Evolutionary conservation across 2,113 vertebrate genomes (phyloP), one percentile per base, ranked within the genome.

Genomic region (Nothobranchius furzeri): DNA sequence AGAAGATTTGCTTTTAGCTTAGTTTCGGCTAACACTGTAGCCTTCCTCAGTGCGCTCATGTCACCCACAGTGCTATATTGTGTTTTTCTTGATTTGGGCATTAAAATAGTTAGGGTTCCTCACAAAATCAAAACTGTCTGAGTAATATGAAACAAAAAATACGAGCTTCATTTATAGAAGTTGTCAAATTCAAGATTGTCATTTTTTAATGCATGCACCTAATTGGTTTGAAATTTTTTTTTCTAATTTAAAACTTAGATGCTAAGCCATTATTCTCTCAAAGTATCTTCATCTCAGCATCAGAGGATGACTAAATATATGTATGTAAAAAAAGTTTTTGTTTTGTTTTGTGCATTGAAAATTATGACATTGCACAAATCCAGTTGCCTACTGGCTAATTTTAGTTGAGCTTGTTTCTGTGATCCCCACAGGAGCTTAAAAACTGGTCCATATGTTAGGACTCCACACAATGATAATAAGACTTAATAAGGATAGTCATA

Each of bases 341-440:
- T 59, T 69, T 81, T 74, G 77, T 77, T 73, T 76, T 65, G 81
- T 77, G 73, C 49, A 77, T 70, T 78, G 66, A 79, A 76, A 81
- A 67, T 64, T 73, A 65, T 66, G 77, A 72, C 70, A 62, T 55
- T 58, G 70, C 62, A 67, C 59, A 71, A 87, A 76, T 84, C 76
- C 78, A 54, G 57, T 25, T 40, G 37, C 37, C 37, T 8, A 65
- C 56, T 54, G 71, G 66, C 84, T 64, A 73, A 52, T 78, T 60
- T 60, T 65, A 45, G 63, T 69, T 58, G 48, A 68, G 67, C 48
- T 50, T 52, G 35, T 72, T 52, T 52, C 49, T 73, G 46, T 54
- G 76, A 75, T 85, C 76, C 76, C 67, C 60, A 51, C 57, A 60
- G 74, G 68, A 65, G 74, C 74, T 82, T 81, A 80, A 63, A 50